Conservation (phyloP, 2,113 vertebrate species). For the Gymnocephalus cernua region DNA sequence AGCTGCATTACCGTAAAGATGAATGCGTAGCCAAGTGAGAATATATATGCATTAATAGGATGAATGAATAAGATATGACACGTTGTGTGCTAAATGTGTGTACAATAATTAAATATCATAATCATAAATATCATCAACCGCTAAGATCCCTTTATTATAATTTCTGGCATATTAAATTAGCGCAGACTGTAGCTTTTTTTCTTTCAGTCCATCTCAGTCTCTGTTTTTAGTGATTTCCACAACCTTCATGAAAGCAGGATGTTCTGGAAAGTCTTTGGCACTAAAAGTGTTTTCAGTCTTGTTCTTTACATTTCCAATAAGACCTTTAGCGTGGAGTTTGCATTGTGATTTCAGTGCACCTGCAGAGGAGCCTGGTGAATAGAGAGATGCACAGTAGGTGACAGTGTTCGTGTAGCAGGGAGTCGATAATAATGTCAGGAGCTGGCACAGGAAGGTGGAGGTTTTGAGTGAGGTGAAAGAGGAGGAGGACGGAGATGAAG, state of each 20-base stretch:
- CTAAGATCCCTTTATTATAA: neutral
- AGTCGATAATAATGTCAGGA: slow-evolving; percentile 38
- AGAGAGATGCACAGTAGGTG: slow-evolving; percentile 21
- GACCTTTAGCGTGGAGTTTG: neutral
- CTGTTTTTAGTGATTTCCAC: neutral
- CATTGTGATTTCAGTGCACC: slow-evolving; percentile 27
- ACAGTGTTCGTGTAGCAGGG: slow-evolving; percentile 43
- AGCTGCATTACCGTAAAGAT: neutral
- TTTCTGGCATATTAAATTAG: neutral
- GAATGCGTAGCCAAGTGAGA: neutral
- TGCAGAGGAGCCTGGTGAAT: slow-evolving; percentile 49
- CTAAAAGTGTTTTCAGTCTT: slow-evolving; percentile 10
- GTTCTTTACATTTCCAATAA: slow-evolving; percentile 21
- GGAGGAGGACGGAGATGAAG: slow-evolving; percentile 23
- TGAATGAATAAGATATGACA: neutral
- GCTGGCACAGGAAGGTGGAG: neutral
- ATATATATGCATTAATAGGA: neutral
- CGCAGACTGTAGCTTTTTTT: neutral
- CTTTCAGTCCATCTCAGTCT: neutral
- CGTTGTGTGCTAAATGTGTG: neutral
- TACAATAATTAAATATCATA: neutral
- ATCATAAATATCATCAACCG: neutral
- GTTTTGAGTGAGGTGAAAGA: slow-evolving; percentile 13
- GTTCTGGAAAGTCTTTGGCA: slow-evolving; percentile 12
- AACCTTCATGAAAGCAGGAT: neutral